A percentile compares a stretch with the other conserved stretches of the same genome.
These are phyloP conservation scores for Catalaphyllia jardinei DNA, from an alignment of 64 coral and sea anemone genomes.

Conservation along the genomic window DNA sequence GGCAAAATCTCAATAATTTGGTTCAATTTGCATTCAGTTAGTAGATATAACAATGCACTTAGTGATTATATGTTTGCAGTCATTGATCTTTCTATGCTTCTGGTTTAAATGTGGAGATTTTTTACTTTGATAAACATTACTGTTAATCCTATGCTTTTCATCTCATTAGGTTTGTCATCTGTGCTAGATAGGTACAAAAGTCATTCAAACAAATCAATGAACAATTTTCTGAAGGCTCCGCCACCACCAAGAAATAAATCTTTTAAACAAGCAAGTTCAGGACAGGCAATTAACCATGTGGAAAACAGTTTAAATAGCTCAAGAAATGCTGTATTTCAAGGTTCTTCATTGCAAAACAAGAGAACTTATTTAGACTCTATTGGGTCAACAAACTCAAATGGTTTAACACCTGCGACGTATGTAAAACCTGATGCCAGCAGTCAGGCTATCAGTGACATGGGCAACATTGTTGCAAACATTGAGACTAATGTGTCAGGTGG, in stretches of 20 bases:
- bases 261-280: slow-evolving; percentile 53
- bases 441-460: slow-evolving; percentile 94
- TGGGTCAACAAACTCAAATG: slow-evolving; percentile 23
- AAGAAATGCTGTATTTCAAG: slow-evolving; percentile 11
- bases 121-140: not conserved
- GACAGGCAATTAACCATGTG: slow-evolving; percentile 41
- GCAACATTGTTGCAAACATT: slow-evolving; percentile 91
- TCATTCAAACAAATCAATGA: slow-evolving; percentile 46
- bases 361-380: slow-evolving; percentile 61
- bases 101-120: too few relatives aligned
- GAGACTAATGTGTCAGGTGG: slow-evolving; percentile 86
- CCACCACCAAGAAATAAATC: slow-evolving; percentile 85
- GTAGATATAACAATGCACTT: too few relatives aligned
- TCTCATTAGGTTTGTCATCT: slow-evolving; percentile 52
- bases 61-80: too few relatives aligned
- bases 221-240: slow-evolving; percentile 94
- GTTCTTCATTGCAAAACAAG: slow-evolving; percentile 31
- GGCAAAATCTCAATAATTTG: too few relatives aligned
- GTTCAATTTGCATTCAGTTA: too few relatives aligned
- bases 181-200: slow-evolving; percentile 62
- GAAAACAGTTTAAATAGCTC: slow-evolving; percentile 62
- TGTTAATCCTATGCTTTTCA: not conserved
- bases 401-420: not conserved
- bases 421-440: slow-evolving; percentile 82
- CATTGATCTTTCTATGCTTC: too few relatives aligned